Evolutionary conservation across 2,888 invertebrate genomes (phyloP), one percentile per base, ranked within the genome.

Genomic region (Phyto melanocephala): DNA sequence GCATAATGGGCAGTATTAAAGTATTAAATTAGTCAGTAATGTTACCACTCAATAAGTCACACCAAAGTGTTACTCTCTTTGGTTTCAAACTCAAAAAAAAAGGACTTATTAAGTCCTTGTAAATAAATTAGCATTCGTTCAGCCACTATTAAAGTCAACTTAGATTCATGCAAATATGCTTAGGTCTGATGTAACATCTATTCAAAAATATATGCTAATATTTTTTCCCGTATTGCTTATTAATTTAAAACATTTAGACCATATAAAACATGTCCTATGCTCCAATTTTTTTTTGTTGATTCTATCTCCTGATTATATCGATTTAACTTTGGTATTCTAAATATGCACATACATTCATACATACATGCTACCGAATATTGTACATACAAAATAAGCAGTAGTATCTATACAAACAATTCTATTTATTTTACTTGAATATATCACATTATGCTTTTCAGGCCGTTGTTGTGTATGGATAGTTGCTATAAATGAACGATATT

Each of bases 181-280:
- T 28, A 28, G 3, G 3, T 28, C 6, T 28, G 6, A 28, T 5
- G 28, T 28, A 28, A 28, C 6, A 6, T 28, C n/a, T 28, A 28
- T 6, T 6, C 3, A 28, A 28, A 28, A 28, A 28, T 17, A 17
- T 17, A 15, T 17, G 13, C 68, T 62, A 50, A 8, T 15, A 20
- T 37, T 68, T 50, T 52, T 5, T 0, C 1, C 52, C 2, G 4
- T 20, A 77, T 10, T 62, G 42, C 52, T 68, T 68, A 50, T 76
- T 76, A 68, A 76, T 68, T 76, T 68, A 62, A 77, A 68, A 20
- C 52, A 62, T 68, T 42, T 60, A 62, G 50, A 77, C 60, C 68
- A 77, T 62, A 37, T 40, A 77, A 40, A 77, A 35, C 50, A 52
- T 77, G 45, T 77, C 52, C 60, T 62, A 10, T 62, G 60, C 22